A percentile compares a stretch with the other conserved stretches of the same genome.
These are phyloP conservation scores for Podiceps cristatus DNA, from an alignment of 2,113 vertebrate species.

Conservation along the genomic window DNA sequence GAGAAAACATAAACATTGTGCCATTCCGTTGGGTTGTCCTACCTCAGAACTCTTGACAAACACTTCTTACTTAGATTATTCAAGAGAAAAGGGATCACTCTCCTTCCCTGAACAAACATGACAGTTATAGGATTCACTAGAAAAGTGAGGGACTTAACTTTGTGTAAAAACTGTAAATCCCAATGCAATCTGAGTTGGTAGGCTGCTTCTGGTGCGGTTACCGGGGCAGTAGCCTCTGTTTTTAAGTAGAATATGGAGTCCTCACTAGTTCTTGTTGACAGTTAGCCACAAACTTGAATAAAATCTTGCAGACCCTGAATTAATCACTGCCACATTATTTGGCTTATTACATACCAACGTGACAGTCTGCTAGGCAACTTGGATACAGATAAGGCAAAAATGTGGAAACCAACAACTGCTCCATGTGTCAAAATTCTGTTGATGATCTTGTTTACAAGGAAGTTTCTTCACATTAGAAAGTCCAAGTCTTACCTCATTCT, in stretches of 20 bases:
- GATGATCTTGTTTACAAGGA: not conserved
- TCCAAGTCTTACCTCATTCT: not conserved
- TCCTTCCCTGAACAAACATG: not conserved
- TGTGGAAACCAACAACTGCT: not conserved
- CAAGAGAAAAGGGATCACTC: not conserved
- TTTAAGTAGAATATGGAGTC: not conserved
- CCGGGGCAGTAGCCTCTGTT: not conserved
- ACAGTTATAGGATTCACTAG: not conserved
- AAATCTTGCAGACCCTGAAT: not conserved
- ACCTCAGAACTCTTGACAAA: not conserved
- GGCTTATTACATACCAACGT: not conserved
- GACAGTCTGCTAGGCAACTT: not conserved
- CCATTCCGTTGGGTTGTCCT: not conserved
- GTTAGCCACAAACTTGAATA: not conserved
- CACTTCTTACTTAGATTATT: not conserved
- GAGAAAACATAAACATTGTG: not conserved
- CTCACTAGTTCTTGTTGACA: not conserved
- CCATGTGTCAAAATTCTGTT: not conserved
- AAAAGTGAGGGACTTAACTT: not conserved
- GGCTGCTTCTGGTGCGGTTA: not conserved
- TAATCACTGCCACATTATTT: not conserved
- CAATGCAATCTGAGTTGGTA: not conserved
- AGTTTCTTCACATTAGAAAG: not conserved
- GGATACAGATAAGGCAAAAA: slow-evolving; percentile 10
- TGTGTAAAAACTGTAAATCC: not conserved